Evolutionary conservation across 2,797 vertebrate genomes (phyloP), one percentile per base, ranked within the genome.

Genomic region (Chromis chromis): DNA sequence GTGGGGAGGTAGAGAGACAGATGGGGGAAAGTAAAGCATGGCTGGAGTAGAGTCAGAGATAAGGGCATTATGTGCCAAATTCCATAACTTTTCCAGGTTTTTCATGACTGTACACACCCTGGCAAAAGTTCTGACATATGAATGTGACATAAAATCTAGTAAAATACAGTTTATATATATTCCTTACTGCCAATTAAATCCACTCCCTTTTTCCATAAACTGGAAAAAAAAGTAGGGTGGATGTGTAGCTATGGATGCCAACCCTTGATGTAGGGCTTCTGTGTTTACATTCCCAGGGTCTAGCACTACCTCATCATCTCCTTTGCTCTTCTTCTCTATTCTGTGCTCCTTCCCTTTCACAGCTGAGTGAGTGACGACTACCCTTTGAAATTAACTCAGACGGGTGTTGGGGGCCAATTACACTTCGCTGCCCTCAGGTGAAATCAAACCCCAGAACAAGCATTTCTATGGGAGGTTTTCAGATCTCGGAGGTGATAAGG

Each of bases 231-330:
- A 49, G 25, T 5, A 7, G 68, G 7, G 50, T 40, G 44, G 40
- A 81, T 36, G 19, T 50, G 54, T 9, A 9, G 36, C 10, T 19
- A 16, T 5, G 24, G 56, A 72, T 76, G 78, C 74, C 76, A 78
- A 28, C 6, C 31, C 66, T 74, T 76, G 70, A 76, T 77, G 62
- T 57, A 53, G 70, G 22, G 67, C 67, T 85, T 67, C 74, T 75
- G 64, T 86, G 88, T 88, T 87, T 84, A 83, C 79, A 83, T 84
- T 90, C 78, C 79, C 83, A 73, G 67, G 68, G 69, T 65, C 46
- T 74, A 60, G 21, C 40, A 49, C 67, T 66, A 56, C 73, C 75
- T 86, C 74, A 78, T 76, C 49, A 10, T 57, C 78, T 84, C 70
- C 42, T 66, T 58, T 17, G 11, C 76, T 64, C 49, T 9, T 78